Conservation (phyloP, 2,113 vertebrate species). For the Erpornis zantholeuca region DNA sequence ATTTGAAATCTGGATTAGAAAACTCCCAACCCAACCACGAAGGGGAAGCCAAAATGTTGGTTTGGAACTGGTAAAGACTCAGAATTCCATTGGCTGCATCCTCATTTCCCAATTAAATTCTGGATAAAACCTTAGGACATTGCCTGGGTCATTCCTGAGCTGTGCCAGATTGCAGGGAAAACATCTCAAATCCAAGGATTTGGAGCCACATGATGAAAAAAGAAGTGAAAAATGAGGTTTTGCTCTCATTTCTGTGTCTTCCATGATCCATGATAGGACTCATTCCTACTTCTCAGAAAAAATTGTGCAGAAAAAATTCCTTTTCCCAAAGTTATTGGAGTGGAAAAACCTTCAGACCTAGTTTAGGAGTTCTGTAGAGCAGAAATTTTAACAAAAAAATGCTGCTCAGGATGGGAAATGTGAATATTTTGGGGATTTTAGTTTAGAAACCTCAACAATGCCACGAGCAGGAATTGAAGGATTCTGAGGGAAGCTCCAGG, state of each 20-base stretch:
- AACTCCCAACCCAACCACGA: no score
- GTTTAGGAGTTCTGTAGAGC: no score
- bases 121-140: neutral
- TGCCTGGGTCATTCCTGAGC: neutral
- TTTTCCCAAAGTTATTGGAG: neutral
- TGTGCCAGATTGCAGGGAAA: neutral
- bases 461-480: neutral
- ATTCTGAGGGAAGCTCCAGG: neutral
- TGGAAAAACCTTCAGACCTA: neutral
- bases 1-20: neutral
- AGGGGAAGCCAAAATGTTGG: slow-evolving; percentile 46
- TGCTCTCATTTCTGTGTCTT: neutral
- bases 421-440: neutral
- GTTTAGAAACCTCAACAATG: neutral
- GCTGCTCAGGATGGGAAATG: neutral
- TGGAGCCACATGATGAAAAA: neutral
- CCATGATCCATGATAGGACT: neutral
- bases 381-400: neutral
- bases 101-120: neutral
- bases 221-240: no score
- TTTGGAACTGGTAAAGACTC: slow-evolving; percentile 46
- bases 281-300: neutral
- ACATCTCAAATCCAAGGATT: neutral
- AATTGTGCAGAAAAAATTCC: neutral
- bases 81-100: neutral